Base-by-base conservation (phyloP, 2,888 invertebrate species). In the Pantelozetes paolii region DNA sequence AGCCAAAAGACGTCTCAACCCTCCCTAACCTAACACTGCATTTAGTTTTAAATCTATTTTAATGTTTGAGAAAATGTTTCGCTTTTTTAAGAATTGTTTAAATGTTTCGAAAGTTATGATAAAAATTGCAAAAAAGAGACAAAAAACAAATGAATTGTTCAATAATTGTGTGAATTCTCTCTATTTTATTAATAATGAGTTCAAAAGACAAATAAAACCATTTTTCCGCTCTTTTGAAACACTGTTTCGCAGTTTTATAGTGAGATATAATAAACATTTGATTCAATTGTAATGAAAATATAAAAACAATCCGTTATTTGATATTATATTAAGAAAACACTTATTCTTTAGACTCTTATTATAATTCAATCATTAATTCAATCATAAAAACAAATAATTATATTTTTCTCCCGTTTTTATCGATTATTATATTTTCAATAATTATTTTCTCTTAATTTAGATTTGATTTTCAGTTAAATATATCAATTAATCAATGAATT, bases 1-100 rank as follows among this genome's bases (percentile, higher is more conserved):
- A 42, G 67, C 67, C 11, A 67, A 67, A 23, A 36, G 67, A 20
- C 40, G 67, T 42, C 67, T 67, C 11, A 36, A 67, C 42, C 67
- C 36, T 40, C 40, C 67, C 23, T 67, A 67, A 67, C 32, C 6
- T 9, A 15, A n/a, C 15, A 45, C 2, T 45, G 6, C 18, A 15
- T 45, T 5, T 8, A 36, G 36, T 36, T 36, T 36, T 36, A 5
- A 36, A 36, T 36, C 5, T 36, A 36, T 36, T 36, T 8, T 36
- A 36, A 45, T 2, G 15, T 45, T 18, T 45, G 6, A 36, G 15
- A 45, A 15, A 45, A 15, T 45, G 15, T 45, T 15, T 15, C 45
- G 2, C 15, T 45, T 45, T 45, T 45, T 45, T 6, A 45, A 45
- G 18, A 45, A 45, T 45, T 45, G 45, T 45, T 45, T 45, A 45